Evolutionary conservation across 2,797 vertebrate genomes (phyloP).

Genomic region (Hippopotamyrus pictus): DNA sequence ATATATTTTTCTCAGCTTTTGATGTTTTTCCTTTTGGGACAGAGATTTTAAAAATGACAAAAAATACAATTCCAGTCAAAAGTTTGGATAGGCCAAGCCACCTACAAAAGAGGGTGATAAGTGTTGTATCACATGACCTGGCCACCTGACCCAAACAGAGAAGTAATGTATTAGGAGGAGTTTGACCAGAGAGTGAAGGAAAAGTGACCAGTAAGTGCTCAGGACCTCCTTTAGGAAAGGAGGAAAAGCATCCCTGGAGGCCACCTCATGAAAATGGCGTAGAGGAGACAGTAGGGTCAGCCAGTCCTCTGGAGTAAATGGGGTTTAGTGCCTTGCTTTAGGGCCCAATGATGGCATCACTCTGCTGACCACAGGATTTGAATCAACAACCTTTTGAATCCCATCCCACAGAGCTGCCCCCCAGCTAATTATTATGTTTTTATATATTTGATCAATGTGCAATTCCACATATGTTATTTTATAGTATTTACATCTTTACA

Average conservation of each 20-base stretch:
- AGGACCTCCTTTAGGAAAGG: not conserved
- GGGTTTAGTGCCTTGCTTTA: not conserved
- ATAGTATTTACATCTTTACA: too few species aligned
- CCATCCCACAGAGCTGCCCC: not conserved
- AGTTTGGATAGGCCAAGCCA: not conserved
- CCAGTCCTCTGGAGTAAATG: not conserved
- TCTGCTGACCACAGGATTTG: not conserved
- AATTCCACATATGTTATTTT: too few species aligned
- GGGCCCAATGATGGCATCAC: not conserved
- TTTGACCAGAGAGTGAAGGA: not conserved
- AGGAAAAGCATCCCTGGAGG: too few species aligned
- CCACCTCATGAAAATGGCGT: not conserved
- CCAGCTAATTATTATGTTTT: not conserved
- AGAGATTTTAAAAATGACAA: not conserved
- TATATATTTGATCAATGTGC: too few species aligned
- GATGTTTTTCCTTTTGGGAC: not conserved
- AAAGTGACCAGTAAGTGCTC: not conserved
- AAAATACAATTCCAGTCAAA: not conserved
- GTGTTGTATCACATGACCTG: not conserved
- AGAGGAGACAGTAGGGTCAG: not conserved
- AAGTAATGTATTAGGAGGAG: not conserved
- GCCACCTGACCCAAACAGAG: not conserved
- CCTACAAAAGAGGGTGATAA: not conserved
- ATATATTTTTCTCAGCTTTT: not conserved
- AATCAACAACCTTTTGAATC: not conserved